Evolutionary conservation across 2,888 invertebrate species (phyloP).

Genomic region (Uropetala carovei): DNA sequence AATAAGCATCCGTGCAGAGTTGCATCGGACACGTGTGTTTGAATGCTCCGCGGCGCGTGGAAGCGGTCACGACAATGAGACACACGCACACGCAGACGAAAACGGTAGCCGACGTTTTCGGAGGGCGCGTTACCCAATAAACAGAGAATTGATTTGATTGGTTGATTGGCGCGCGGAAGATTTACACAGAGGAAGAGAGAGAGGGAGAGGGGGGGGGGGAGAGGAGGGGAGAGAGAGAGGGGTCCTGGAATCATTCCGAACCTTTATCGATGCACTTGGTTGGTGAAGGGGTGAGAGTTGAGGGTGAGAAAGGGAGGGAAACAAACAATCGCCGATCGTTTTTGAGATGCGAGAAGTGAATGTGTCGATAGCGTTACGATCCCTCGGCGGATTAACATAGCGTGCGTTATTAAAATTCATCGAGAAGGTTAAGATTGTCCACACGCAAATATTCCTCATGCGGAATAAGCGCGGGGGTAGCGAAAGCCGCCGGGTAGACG

Average conservation of each 20-base stretch:
- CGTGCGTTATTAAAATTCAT: background rate
- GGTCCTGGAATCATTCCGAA: too few species aligned
- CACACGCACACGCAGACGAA: background rate
- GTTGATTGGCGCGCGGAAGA: background rate
- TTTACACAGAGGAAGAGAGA: background rate
- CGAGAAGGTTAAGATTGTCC: constrained; percentile 18
- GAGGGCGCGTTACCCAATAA: background rate
- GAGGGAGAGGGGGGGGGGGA: too few species aligned
- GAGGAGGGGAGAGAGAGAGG: too few species aligned
- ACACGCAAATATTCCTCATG: background rate
- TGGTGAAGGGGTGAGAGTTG: background rate
- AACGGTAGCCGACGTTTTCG: background rate
- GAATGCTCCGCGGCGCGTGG: background rate
- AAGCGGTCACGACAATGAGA: background rate
- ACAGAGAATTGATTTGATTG: background rate
- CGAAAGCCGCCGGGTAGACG: background rate
- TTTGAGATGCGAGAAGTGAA: background rate
- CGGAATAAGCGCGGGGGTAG: background rate
- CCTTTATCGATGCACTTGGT: too few species aligned
- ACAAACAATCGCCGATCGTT: constrained; percentile 9
- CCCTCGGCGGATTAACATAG: background rate
- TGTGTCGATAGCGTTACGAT: background rate
- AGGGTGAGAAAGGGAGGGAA: background rate
- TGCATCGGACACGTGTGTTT: background rate
- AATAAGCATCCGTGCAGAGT: background rate